These are phyloP conservation scores for Lamellibrachia satsuma DNA, from an alignment of 2,888 invertebrate genomes.

Conservation along the genomic window DNA sequence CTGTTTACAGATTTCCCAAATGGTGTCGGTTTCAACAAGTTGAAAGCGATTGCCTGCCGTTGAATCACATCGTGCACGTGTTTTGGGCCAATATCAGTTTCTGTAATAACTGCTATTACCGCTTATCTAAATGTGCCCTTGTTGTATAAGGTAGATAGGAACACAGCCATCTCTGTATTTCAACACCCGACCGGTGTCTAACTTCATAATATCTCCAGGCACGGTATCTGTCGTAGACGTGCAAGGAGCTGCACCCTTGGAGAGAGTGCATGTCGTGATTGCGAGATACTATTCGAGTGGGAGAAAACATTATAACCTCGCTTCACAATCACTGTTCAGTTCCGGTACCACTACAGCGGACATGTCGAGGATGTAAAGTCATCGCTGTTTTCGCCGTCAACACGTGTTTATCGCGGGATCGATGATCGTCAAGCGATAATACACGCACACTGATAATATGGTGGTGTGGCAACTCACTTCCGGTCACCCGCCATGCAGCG, in stretches of 20 bases:
- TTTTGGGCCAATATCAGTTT: neutral
- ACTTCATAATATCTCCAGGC: slow-evolving; percentile 10
- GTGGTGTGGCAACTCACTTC: neutral
- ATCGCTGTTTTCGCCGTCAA: neutral
- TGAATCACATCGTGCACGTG: neutral
- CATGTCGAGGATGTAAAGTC: neutral
- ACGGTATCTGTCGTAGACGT: neutral
- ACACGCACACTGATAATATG: neutral
- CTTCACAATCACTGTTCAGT: neutral
- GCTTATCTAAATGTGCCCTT: slow-evolving; percentile 3
- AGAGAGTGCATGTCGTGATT: neutral
- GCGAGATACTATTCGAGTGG: neutral
- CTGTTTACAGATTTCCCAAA: neutral
- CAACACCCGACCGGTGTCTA: neutral
- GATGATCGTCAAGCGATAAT: neutral
- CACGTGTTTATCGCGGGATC: neutral
- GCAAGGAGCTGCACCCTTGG: neutral
- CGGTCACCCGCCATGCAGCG: neutral
- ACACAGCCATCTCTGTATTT: slow-evolving; percentile 3
- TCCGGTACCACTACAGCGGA: neutral
- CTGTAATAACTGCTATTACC: slow-evolving; percentile 17
- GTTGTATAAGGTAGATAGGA: slow-evolving; percentile 9
- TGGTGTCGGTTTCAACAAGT: neutral
- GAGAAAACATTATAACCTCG: neutral
- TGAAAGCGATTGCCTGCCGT: neutral